Base-by-base conservation (phyloP, 2,888 invertebrate genomes). In the Sceliomorpha sp. region DNA sequence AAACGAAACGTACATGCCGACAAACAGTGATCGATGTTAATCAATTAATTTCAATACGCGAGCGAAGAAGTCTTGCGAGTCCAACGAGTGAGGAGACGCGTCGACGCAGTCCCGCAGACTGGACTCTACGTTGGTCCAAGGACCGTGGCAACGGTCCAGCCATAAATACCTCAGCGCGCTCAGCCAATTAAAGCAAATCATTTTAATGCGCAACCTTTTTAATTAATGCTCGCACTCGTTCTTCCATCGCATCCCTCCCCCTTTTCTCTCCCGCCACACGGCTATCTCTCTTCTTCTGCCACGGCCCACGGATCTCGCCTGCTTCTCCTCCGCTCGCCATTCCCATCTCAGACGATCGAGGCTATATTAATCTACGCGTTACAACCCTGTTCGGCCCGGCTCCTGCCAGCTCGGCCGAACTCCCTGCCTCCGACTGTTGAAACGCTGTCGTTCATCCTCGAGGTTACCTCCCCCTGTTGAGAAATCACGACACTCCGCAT, bases 131-230 rank as follows among this genome's bases (percentile, higher is more conserved):
- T 39, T 36, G 32, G 58, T 48, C 58, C 56, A 58, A 63, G 53
- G 59, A 56, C 56, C 71, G 55, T 55, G 60, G 80, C 79, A 79
- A 81, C 79, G 79, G 82, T 80, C 80, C 77, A 80, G 84, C 83
- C 87, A 84, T 87, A 87, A 88, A 87, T 88, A 87, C 86, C 85
- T 88, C 87, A 84, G 80, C 82, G 82, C 84, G 85, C 85, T 87
- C 85, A 85, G 83, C 87, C 87, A 88, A 88, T 88, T 88, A 88
- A 88, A 88, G 87, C 88, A 88, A 88, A 88, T 87, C 88, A 88
- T 88, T 88, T 88, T 88, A 87, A 88, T 87, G 87, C 86, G 84
- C 87, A 87, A 87, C 87, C 86, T 88, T 88, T 87, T 87, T 88
- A 88, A 88, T 88, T 88, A 88, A 87, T 88, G 86, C 84, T 77